A percentile compares a stretch with the other conserved stretches of the same genome.
These are phyloP conservation scores for Gephyroberyx darwinii DNA, from an alignment of 2,797 vertebrate genomes.

Conservation along the genomic window DNA sequence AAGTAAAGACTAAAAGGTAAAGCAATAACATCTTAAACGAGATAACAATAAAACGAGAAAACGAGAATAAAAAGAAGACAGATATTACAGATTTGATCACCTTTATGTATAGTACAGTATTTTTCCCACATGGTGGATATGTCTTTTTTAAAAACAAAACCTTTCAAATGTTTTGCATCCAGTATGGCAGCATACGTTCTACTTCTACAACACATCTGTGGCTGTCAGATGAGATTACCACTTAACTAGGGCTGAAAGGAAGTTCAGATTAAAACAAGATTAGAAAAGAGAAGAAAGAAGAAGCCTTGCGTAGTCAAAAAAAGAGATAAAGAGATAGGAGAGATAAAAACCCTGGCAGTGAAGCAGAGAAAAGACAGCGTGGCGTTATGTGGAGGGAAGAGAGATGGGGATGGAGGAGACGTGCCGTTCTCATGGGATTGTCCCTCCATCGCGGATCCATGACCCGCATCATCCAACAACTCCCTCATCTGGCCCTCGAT, in stretches of 20 bases:
- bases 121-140: too few species aligned
- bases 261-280: constrained; percentile 28
- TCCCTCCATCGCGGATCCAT: constrained; percentile 7
- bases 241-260: background rate
- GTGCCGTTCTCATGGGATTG: constrained; percentile 16
- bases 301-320: constrained; percentile 8
- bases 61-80: too few species aligned
- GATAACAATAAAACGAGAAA: too few species aligned
- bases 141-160: too few species aligned
- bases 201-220: background rate
- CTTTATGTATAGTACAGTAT: too few species aligned
- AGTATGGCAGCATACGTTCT: background rate
- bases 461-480: constrained; percentile 51
- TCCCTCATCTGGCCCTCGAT: constrained; percentile 41
- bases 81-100: too few species aligned
- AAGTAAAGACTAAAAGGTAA: too few species aligned
- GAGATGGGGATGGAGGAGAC: constrained; percentile 17
- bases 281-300: background rate
- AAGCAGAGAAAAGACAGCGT: constrained; percentile 17
- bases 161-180: background rate
- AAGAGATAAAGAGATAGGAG: background rate
- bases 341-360: constrained; percentile 11
- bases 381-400: constrained; percentile 5
- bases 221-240: background rate
- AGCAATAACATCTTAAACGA: too few species aligned